Conservation (phyloP, 2,888 invertebrate genomes). For the Bruchidius siliquastri region DNA sequence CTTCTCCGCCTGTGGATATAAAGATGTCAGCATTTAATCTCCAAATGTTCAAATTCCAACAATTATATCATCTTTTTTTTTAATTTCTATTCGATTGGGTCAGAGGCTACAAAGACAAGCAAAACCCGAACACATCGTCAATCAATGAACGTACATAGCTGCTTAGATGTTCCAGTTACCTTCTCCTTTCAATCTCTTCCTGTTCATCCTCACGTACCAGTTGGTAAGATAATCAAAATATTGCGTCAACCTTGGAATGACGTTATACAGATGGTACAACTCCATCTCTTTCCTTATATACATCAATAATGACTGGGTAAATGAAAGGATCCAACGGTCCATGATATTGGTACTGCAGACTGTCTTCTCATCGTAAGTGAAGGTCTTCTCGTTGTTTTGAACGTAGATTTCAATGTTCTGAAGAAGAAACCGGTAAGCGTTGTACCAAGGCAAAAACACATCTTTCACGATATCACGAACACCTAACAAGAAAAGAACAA, state of each 20-base stretch:
- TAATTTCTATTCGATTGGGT: too few species aligned
- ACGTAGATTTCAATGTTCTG: slow-evolving; percentile 86
- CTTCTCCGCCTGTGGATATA: slow-evolving; percentile 49
- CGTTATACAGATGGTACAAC: slow-evolving; percentile 91
- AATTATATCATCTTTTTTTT: too few species aligned
- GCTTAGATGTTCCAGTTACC: slow-evolving; percentile 30
- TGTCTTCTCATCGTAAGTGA: slow-evolving; percentile 42
- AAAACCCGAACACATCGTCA: too few species aligned
- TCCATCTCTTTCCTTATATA: slow-evolving; percentile 92
- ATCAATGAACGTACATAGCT: background rate
- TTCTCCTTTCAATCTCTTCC: slow-evolving; percentile 92
- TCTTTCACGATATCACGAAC: slow-evolving; percentile 95
- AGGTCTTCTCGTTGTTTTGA: slow-evolving; percentile 51
- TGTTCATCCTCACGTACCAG: slow-evolving; percentile 97
- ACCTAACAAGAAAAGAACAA: slow-evolving; percentile 42
- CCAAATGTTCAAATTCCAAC: too few species aligned
- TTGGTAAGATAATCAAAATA: slow-evolving; percentile 98
- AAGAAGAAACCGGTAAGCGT: slow-evolving; percentile 86
- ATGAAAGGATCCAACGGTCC: slow-evolving; percentile 97
- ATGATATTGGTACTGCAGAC: slow-evolving; percentile 66
- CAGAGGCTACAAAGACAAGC: too few species aligned
- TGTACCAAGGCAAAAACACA: slow-evolving; percentile 96
- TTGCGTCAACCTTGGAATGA: slow-evolving; percentile 87
- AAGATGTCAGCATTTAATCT: too few species aligned
- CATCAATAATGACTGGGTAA: slow-evolving; percentile 85